Conservation (phyloP, 2,113 vertebrate species). For the Neopipo cinnamomea region DNA sequence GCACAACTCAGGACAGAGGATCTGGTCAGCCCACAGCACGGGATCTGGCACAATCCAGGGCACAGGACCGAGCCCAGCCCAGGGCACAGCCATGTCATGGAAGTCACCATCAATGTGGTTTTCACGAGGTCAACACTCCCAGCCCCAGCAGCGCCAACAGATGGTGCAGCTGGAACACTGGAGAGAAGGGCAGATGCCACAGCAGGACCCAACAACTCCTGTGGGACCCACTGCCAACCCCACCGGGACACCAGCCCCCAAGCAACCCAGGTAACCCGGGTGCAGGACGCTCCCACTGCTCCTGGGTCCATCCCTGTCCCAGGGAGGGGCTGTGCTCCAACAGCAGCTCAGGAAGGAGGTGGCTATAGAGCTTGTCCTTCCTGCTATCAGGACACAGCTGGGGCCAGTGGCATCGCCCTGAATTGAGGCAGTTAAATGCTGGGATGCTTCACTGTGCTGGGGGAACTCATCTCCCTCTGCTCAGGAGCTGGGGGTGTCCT, state of each 20-base stretch:
- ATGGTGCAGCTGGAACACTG: background rate
- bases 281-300: fast-evolving
- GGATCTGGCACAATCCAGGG: no score
- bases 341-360: background rate
- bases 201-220: background rate
- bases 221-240: fast-evolving
- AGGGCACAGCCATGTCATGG: background rate
- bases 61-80: background rate
- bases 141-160: background rate
- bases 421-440: fast-evolving
- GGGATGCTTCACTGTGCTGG: background rate
- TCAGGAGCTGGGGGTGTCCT: background rate
- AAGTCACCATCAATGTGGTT: fast-evolving
- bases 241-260: background rate
- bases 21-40: background rate
- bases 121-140: background rate
- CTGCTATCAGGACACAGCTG: fast-evolving
- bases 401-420: background rate
- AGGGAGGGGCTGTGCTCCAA: background rate
- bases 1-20: background rate
- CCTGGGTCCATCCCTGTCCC: background rate
- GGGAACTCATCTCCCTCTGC: no score
- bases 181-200: background rate
- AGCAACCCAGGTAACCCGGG: no score
- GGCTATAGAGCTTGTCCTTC: background rate